Evolutionary conservation across 2,888 invertebrate species (phyloP).

Genomic region (Eristalinus aeneus): DNA sequence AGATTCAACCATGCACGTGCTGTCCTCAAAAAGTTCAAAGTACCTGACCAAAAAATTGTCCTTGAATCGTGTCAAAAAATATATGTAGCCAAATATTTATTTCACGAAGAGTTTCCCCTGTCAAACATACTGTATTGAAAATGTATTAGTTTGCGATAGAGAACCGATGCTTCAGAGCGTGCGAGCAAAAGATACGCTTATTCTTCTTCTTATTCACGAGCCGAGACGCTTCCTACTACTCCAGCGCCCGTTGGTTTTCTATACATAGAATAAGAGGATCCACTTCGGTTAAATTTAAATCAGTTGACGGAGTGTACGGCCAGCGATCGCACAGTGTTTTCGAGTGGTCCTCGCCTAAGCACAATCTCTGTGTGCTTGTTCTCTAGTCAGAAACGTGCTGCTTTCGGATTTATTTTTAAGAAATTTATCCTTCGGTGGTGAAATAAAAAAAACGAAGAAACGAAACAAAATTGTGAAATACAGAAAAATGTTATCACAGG

Average conservation of each 20-base stretch:
- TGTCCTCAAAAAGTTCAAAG: too few species aligned
- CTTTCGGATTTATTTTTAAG: conserved; percentile 53
- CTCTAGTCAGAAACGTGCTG: conserved; percentile 37
- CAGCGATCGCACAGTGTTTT: conserved; percentile 72
- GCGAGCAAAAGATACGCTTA: conserved; percentile 53
- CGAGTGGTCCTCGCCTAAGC: conserved; percentile 61
- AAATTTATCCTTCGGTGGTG: conserved; percentile 28
- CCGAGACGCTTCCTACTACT: conserved; percentile 46
- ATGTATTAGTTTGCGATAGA: neutral
- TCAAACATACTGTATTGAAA: conserved; percentile 32
- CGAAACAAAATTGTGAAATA: neutral
- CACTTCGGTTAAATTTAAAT: conserved; percentile 73
- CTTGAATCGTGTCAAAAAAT: too few species aligned
- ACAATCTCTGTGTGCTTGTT: conserved; percentile 47
- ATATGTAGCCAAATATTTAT: too few species aligned
- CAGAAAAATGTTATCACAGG: conserved; percentile 70
- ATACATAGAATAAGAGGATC: conserved; percentile 76
- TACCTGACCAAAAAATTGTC: too few species aligned
- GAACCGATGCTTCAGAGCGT: conserved; percentile 42
- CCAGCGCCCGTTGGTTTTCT: conserved; percentile 49
- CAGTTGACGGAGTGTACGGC: conserved; percentile 75
- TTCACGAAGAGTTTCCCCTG: neutral
- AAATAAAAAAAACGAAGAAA: conserved; percentile 24
- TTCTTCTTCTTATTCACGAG: conserved; percentile 21
- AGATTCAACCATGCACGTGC: too few species aligned